Evolutionary conservation across 2,797 vertebrate species (phyloP), one percentile per base, ranked within the genome.

Genomic region (Microtus agrestis): DNA sequence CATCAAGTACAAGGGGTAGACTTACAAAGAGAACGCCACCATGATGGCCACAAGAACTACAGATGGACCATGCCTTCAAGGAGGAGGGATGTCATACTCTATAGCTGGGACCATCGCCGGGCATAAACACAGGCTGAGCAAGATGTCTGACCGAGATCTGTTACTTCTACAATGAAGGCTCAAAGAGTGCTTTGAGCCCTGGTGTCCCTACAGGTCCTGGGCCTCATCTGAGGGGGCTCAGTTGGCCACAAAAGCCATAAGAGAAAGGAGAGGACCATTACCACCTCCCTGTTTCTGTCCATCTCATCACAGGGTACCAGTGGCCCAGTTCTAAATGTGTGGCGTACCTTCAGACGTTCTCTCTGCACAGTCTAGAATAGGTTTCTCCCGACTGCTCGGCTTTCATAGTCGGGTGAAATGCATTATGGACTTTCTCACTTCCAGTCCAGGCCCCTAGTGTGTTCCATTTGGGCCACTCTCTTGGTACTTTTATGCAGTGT

Each of bases 181-280:
- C 25, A 11, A 0, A 3, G 63, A 80, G 6, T 7, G 79, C 34
- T 54, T 10, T 69, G 67, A 40, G 21, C 11, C 2, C 86, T 19
- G 80, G 56, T 5, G 0, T 19, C 34, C 31, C 2, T 27, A 29
- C 51, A 85, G 84, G 2, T 25, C 73, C 76, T 48, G 12, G 1
- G 71, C 21, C 77, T 43, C 27, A 0, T 8, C 14, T 13, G 25
- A 1, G 8, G 48, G 46, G 17, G 43, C n/a, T 51, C 65, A 10
- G n/a, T n/a, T 0, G 10, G 12, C 29, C 9, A 21, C 12, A 0
- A 7, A 8, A 1, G 9, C 2, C 3, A 1, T 0, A 4, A 51
- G 23, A 19, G 31, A 3, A 10, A 29, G 21, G 79, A 6, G 14
- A 48, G 78, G 29, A 43, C 54, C 71, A 3, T 7, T 0, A 1